phyloP scores from a whole-genome alignment of 2,888 invertebrate species.

The Synergus japonicus region DNA sequence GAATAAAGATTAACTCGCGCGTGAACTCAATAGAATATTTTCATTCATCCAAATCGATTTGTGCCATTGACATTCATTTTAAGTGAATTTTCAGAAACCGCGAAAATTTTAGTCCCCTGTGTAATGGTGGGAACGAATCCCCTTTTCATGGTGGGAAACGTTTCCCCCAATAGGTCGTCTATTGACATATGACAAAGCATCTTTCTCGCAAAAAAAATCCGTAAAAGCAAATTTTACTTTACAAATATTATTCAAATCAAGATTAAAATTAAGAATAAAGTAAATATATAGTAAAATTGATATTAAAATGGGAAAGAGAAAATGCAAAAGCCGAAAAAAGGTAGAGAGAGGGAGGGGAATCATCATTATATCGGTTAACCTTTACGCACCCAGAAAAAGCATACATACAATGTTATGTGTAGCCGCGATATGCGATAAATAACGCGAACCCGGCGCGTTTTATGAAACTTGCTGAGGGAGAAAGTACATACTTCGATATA shows the following conservation, averaged over 20 bases:
- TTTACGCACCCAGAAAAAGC: slow-evolving; percentile 33
- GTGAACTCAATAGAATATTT: slow-evolving; percentile 6
- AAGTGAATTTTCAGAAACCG: neutral
- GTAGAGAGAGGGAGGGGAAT: neutral
- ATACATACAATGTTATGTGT: slow-evolving; percentile 30
- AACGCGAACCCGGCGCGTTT: slow-evolving; percentile 18
- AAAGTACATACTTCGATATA: slow-evolving; percentile 53
- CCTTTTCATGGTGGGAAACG: neutral
- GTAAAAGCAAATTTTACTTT: no score
- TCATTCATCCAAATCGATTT: slow-evolving; percentile 1
- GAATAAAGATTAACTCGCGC: neutral
- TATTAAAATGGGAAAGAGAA: neutral
- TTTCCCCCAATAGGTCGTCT: neutral
- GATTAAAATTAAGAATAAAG: no score
- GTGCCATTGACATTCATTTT: neutral
- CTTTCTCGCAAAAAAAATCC: neutral
- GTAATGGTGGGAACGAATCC: neutral
- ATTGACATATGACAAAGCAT: neutral
- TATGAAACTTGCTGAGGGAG: slow-evolving; percentile 34
- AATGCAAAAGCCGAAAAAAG: neutral
- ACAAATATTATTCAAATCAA: no score
- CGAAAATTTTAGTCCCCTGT: neutral
- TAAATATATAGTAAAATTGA: neutral
- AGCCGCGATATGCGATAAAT: slow-evolving; percentile 37
- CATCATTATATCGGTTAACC: slow-evolving; percentile 37